phyloP scores from a whole-genome alignment of 2,113 vertebrate species.

The Falco punctatus region DNA sequence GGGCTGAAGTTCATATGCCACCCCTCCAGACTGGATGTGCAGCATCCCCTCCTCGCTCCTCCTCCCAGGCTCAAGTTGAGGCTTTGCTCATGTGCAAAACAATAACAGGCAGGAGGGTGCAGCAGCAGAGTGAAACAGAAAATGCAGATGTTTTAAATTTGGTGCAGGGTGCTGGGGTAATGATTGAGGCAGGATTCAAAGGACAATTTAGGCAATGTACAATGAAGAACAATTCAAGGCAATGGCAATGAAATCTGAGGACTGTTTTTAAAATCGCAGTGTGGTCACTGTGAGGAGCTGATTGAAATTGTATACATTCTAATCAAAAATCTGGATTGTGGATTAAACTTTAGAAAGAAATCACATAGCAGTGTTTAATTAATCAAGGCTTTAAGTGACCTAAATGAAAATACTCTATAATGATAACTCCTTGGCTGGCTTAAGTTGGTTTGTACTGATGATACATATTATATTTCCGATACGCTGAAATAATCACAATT shows the following conservation, averaged over 20 bases:
- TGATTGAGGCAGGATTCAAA: not conserved
- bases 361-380: not conserved
- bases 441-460: not conserved
- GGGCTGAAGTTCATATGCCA: not conserved
- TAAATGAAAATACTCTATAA: constrained; percentile 9
- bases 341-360: constrained; percentile 34
- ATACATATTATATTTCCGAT: not conserved
- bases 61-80: not conserved
- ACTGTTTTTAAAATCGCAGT: not conserved
- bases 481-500: not conserved
- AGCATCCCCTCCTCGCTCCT: not conserved
- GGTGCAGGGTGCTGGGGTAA: not conserved
- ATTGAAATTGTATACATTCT: not conserved
- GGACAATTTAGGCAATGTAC: not conserved
- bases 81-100: not conserved
- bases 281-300: not conserved
- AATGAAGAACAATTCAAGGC: not conserved
- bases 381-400: constrained; percentile 38
- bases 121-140: not conserved
- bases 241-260: not conserved
- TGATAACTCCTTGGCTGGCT: not conserved
- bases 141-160: not conserved
- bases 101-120: not conserved
- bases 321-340: not conserved
- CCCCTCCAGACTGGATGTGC: not conserved